Conservation (phyloP, 2,797 vertebrate genomes). For the Tenualosa thibaudeaui region DNA sequence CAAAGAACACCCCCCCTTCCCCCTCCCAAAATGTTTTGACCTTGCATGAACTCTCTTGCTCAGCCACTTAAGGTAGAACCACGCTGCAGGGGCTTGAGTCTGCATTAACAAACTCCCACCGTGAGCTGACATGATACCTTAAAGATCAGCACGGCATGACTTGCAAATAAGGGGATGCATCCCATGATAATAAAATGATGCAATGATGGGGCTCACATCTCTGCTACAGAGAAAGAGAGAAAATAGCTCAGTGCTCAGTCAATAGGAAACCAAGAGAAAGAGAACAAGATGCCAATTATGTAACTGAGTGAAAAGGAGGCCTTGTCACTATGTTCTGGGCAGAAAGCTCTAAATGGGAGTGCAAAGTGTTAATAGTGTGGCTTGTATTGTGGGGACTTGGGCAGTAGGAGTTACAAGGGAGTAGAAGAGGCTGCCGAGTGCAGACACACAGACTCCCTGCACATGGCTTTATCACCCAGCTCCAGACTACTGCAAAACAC, state of each 20-base stretch:
- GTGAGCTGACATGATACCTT: neutral
- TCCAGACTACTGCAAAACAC: neutral
- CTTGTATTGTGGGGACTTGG: neutral
- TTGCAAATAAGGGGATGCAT: neutral
- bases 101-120: neutral
- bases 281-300: neutral
- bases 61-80: slow-evolving; percentile 12
- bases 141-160: neutral
- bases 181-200: slow-evolving; percentile 14
- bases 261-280: neutral
- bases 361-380: neutral
- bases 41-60: neutral
- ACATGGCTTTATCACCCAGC: neutral
- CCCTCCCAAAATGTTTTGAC: neutral
- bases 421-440: neutral
- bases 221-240: neutral
- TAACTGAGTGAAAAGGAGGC: neutral
- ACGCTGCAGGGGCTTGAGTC: neutral
- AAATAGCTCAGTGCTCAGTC: neutral
- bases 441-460: neutral
- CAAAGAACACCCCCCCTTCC: neutral
- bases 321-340: neutral
- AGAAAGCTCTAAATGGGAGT: too few relatives aligned
- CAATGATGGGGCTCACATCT: neutral
- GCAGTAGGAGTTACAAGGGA: neutral